Evolutionary conservation across 2,888 invertebrate species (phyloP), one percentile per base, ranked within the genome.

Genomic region (Chalcosyrphus nemorum): DNA sequence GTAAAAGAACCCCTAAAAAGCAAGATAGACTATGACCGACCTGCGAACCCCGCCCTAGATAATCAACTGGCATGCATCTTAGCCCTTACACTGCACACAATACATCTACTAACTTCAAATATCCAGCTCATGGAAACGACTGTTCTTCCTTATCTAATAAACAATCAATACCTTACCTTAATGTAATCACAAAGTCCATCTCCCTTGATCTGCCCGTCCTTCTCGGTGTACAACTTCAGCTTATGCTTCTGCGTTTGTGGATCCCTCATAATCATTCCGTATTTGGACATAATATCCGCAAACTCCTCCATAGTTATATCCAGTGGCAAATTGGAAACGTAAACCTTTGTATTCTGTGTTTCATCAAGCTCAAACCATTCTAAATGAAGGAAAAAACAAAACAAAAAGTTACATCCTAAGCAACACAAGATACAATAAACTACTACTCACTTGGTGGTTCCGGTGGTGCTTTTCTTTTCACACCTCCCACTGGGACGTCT

Each of bases 151-250:
- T n/a, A n/a, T n/a, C n/a, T n/a, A n/a, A 24, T 24, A 0, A 4
- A 13, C 2, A 50, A 27, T 21, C n/a, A 7, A 13, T 52, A 13
- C 21, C 17, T 91, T 90, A 97, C 96, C 94, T 97, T 98, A 63
- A 99, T 97, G 89, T 98, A 99, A 86, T 98, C 97, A 91, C 99
- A 99, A 50, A 97, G 92, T 9, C 97, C 99, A 93, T 99, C 99
- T 7, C 99, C 99, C 92, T 99, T 99, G 32, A 96, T 93, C 86
- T 97, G 94, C 0, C 95, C 94, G 88, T 95, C 94, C 38, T 94
- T 92, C 89, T 98, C 97, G 87, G 93, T 94, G 91, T 99, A 99
- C 35, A 99, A 92, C 92, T 99, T 99, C 1, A 98, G 92, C 92
- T 98, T 99, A 91, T 95, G 95, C 89, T 95, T 95, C 87, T 95